Evolutionary conservation across 2,113 vertebrate genomes (phyloP).

Genomic region (Zeus faber): DNA sequence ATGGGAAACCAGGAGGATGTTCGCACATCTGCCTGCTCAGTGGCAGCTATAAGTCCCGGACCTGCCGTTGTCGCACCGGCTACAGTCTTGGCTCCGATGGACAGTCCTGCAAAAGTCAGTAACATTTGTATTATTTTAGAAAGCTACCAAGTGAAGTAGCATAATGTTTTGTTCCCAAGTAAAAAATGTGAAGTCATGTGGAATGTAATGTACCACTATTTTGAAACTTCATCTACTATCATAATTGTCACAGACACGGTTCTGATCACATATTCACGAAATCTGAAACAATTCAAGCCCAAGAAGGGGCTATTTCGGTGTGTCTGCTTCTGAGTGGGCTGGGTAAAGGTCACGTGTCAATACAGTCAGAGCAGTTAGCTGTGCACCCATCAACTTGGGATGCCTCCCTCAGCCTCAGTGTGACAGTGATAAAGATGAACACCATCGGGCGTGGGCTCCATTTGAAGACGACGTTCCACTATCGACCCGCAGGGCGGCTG

Average conservation of each 20-base stretch:
- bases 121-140: too few species aligned
- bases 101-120: conserved; percentile 97
- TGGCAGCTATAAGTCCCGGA: conserved; percentile 90
- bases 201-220: too few species aligned
- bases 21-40: conserved; percentile 93
- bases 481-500: conserved; percentile 59
- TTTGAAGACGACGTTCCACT: conserved; percentile 47
- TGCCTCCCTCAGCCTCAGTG: conserved; percentile 17
- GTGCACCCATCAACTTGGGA: background rate
- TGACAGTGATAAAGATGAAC: conserved; percentile 55
- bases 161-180: too few species aligned
- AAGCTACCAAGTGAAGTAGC: too few species aligned
- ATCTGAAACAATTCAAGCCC: too few species aligned
- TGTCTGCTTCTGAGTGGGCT: too few species aligned
- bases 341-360: conserved; percentile 54
- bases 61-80: conserved; percentile 91
- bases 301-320: too few species aligned
- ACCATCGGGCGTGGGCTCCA: conserved; percentile 43
- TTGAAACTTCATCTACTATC: too few species aligned
- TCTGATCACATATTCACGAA: too few species aligned
- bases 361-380: conserved; percentile 22
- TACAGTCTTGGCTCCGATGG: conserved; percentile 87
- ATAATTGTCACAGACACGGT: too few species aligned
- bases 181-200: too few species aligned
- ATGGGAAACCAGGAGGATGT: conserved; percentile 87